Percentiles rank a stretch among this genome's conserved stretches.
These are phyloP conservation scores for Nasonia oneida DNA, from an alignment of 2,888 invertebrate species.

Conservation along the genomic window DNA sequence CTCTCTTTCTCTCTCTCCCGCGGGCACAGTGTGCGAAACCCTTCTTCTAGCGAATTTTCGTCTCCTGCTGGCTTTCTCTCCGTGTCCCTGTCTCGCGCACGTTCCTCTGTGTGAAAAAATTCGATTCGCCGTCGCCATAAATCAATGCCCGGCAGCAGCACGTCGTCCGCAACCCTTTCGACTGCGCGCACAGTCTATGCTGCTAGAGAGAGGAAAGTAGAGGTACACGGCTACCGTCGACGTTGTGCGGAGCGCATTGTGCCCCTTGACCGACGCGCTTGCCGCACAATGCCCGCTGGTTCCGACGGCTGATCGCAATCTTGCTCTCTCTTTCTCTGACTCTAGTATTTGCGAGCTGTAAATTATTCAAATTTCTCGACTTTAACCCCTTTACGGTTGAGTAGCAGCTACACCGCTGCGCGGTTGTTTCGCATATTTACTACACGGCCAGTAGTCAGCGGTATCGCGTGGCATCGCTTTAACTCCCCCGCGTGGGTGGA, in stretches of 20 bases:
- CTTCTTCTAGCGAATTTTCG: not conserved
- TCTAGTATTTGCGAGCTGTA: constrained; percentile 74
- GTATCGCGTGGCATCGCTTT: constrained; percentile 15
- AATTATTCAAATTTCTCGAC: constrained; percentile 69
- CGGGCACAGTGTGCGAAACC: constrained; percentile 19
- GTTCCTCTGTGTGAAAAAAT: constrained; percentile 67
- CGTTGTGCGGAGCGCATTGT: constrained; percentile 65
- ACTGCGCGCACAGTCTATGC: not conserved
- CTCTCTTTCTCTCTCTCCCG: constrained; percentile 25
- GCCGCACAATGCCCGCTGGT: constrained; percentile 69
- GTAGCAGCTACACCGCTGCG: constrained; percentile 13
- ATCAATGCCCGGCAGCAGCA: constrained; percentile 67
- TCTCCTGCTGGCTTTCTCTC: not conserved
- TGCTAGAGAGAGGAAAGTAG: constrained; percentile 36
- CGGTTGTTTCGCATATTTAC: constrained; percentile 16
- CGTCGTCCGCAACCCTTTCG: constrained; percentile 64
- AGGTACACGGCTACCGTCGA: constrained; percentile 64
- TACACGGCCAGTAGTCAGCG: not conserved
- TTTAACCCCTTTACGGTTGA: constrained; percentile 49
- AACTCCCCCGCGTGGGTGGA: not conserved
- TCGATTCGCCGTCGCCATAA: constrained; percentile 74
- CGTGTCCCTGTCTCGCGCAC: not conserved
- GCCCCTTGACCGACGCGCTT: constrained; percentile 65
- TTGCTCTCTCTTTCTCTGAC: not conserved
- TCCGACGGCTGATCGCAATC: constrained; percentile 71